Base-by-base conservation (phyloP, 2,113 vertebrate genomes). In the Pseudopodoces humilis region DNA sequence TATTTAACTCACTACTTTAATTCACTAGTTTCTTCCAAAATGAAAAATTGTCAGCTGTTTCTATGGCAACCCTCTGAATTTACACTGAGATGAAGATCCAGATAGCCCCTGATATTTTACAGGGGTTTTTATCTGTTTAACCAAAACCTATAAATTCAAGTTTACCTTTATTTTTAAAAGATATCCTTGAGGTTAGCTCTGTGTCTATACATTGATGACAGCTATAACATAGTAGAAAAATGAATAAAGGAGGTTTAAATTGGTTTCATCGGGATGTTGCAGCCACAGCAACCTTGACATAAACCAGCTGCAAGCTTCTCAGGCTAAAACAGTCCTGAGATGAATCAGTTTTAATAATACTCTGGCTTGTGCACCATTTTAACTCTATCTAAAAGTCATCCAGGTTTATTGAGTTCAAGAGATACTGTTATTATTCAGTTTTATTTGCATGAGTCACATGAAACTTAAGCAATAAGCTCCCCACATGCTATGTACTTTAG, bases 301-400 rank as follows among this genome's bases (percentile, higher is more conserved):
- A 97, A 97, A 89, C 80, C 97, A 97, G 79, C 96, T 97, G 95
- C 33, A 13, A 96, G 53, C 75, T 94, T 94, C 90, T 76, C 43
- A 83, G 77, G 90, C 82, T 93, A 94, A 79, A 97, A 90, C 47
- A 47, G 81, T 79, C 74, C 55, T 43, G 25, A 96, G 94, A 92
- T 93, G 46, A 87, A 95, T 94, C 47, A 56, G 44, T 96, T 93
- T 94, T 78, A 88, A 92, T 90, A 92, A 89, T 81, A 76, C n/a
- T 95, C 94, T 93, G 91, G 76, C 50, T 92, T 67, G 65, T 86
- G 37, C 0, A 0, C 86, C 74, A 86, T 88, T 95, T 80, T 95
- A 87, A 82, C 50, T 77, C 49, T 39, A 59, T 74, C 82, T 86
- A 86, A 91, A 84, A 92, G 78, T 65, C 20, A 80, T 88, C 53